Conservation (phyloP, 1,140 invertebrate genomes). For the Ruditapes philippinarum region DNA sequence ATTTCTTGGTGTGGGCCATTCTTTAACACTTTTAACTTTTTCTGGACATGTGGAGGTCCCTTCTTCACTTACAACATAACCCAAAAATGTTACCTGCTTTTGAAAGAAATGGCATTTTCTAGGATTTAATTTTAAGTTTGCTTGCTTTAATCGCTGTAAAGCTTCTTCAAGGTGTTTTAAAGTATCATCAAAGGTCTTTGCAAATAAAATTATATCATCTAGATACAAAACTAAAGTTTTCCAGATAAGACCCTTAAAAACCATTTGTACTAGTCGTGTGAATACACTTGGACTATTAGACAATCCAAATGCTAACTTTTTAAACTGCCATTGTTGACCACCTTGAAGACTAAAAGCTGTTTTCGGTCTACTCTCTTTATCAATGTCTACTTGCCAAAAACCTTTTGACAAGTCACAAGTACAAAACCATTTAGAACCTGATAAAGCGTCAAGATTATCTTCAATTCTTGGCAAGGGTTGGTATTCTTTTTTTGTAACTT, state of each 20-base stretch:
- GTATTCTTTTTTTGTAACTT: constrained; percentile 45
- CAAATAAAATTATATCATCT: constrained; percentile 33
- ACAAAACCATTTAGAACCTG: too few species aligned
- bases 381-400: too few species aligned
- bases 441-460: constrained; percentile 42
- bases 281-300: too few species aligned
- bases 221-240: too few species aligned
- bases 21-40: constrained; percentile 58
- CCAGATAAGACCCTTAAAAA: not conserved
- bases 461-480: constrained; percentile 48
- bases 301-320: too few species aligned
- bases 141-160: constrained; percentile 27
- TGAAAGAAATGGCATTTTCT: constrained; percentile 69
- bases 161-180: constrained; percentile 39
- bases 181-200: not conserved
- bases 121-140: constrained; percentile 60
- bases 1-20: constrained; percentile 56
- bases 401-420: too few species aligned
- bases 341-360: too few species aligned
- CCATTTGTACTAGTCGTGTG: too few species aligned
- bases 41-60: constrained; percentile 60
- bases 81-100: constrained; percentile 53
- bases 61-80: constrained; percentile 52
- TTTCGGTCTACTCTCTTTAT: too few species aligned
- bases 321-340: too few species aligned